Conservation (phyloP, 64 coral and sea anemone species). For the Stylophora pistillata region DNA sequence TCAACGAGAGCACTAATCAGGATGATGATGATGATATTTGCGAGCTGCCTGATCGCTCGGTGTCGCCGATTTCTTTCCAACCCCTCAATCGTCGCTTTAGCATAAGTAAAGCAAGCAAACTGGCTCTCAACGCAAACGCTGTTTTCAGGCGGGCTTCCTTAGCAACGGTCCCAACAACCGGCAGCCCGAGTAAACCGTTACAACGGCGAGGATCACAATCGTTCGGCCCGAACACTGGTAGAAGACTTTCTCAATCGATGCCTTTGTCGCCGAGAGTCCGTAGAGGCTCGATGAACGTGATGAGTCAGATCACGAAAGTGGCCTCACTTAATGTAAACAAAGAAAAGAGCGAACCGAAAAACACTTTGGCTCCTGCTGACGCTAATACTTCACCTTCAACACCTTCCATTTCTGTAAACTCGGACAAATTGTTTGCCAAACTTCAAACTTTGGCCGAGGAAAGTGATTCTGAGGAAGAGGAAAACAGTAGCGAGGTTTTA, state of each 20-base stretch:
- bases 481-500: conserved; percentile 23
- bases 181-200: not conserved
- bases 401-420: not conserved
- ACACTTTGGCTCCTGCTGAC: not conserved
- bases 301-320: conserved; percentile 41
- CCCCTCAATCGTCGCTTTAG: conserved; percentile 53
- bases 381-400: too few species aligned
- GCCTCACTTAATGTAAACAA: conserved; percentile 41
- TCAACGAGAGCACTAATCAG: conserved; percentile 28
- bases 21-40: conserved; percentile 48
- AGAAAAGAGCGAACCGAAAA: not conserved
- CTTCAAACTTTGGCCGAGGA: conserved; percentile 66
- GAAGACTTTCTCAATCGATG: conserved; percentile 13
- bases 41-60: not conserved
- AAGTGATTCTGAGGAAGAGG: conserved; percentile 49
- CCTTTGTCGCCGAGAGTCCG: conserved; percentile 48
- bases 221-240: not conserved
- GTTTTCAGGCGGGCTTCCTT: conserved; percentile 65
- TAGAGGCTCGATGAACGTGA: conserved; percentile 64
- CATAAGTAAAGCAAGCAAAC: conserved; percentile 43
- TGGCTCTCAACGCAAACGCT: conserved; percentile 5
- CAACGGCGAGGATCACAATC: conserved; percentile 38
- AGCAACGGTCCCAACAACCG: conserved; percentile 30
- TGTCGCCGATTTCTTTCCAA: not conserved
- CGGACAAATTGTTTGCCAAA: conserved; percentile 35